These are phyloP conservation scores for Phortica magna DNA, from an alignment of 2,888 invertebrate species.

Conservation along the genomic window DNA sequence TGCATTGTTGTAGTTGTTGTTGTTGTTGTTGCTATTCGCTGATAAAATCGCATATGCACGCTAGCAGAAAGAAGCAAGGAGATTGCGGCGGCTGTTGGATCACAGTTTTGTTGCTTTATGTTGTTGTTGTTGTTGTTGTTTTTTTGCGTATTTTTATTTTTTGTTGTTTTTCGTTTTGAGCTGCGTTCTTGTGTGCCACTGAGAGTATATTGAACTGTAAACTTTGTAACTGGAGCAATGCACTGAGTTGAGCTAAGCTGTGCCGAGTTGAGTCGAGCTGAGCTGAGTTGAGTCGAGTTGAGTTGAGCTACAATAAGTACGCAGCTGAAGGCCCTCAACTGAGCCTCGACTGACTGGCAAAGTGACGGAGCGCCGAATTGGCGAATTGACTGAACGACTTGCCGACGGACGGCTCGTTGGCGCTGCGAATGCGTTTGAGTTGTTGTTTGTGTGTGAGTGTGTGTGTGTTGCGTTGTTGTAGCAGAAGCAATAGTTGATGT, in stretches of 20 bases:
- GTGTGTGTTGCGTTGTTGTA: conserved; percentile 2
- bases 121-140: neutral
- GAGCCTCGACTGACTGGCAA: conserved; percentile 3
- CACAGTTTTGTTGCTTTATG: neutral
- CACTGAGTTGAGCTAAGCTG: conserved; percentile 41
- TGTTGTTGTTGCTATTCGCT: neutral
- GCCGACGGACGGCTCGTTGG: neutral
- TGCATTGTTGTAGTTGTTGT: neutral
- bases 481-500: neutral
- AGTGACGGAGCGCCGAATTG: neutral
- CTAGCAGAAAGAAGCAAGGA: neutral
- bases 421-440: neutral
- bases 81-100: neutral
- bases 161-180: neutral
- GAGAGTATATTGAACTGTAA: conserved; percentile 43
- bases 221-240: conserved; percentile 44
- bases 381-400: neutral
- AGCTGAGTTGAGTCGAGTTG: neutral
- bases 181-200: conserved; percentile 27
- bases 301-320: neutral
- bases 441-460: neutral
- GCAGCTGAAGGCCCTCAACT: conserved; percentile 28
- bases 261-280: neutral
- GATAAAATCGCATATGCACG: neutral
- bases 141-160: neutral